Conservation (phyloP, 64 coral and sea anemone species). For the Porites lutea region DNA sequence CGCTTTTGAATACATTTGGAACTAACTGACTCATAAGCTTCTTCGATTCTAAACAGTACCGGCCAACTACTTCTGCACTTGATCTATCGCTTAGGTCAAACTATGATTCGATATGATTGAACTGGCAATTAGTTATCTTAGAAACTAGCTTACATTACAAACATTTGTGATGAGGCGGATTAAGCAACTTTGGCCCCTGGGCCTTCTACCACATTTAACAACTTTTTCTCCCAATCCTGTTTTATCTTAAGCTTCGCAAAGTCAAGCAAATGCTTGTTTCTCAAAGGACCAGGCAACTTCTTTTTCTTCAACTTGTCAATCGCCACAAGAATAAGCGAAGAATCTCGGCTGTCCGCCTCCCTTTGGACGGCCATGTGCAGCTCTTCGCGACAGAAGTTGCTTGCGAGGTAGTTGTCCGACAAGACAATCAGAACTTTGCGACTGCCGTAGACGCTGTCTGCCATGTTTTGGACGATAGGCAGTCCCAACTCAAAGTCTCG, state of each 20-base stretch:
- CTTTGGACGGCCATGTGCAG: conserved; percentile 33
- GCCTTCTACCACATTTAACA: too few relatives aligned
- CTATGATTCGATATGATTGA: too few relatives aligned
- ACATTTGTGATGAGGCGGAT: too few relatives aligned
- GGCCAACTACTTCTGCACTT: too few relatives aligned
- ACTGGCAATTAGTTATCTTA: too few relatives aligned
- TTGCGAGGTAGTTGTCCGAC: conserved; percentile 29
- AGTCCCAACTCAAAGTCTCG: conserved; percentile 13
- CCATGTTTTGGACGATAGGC: conserved; percentile 13
- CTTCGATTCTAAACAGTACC: too few relatives aligned
- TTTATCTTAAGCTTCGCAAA: neutral
- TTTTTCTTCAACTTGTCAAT: conserved; percentile 17
- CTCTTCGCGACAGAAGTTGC: conserved; percentile 21
- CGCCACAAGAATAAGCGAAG: conserved; percentile 12
- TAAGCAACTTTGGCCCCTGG: too few relatives aligned
- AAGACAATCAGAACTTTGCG: conserved; percentile 5
- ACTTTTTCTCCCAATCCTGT: too few relatives aligned
- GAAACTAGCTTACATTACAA: too few relatives aligned
- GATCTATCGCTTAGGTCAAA: too few relatives aligned
- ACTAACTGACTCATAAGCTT: too few relatives aligned
- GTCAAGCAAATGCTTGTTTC: neutral
- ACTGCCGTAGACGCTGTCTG: conserved; percentile 17
- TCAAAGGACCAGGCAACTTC: neutral
- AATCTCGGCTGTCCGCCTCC: neutral
- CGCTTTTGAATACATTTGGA: too few relatives aligned